Evolutionary conservation across 2,797 vertebrate genomes (phyloP).

Genomic region (Chrysocyon brachyurus): DNA sequence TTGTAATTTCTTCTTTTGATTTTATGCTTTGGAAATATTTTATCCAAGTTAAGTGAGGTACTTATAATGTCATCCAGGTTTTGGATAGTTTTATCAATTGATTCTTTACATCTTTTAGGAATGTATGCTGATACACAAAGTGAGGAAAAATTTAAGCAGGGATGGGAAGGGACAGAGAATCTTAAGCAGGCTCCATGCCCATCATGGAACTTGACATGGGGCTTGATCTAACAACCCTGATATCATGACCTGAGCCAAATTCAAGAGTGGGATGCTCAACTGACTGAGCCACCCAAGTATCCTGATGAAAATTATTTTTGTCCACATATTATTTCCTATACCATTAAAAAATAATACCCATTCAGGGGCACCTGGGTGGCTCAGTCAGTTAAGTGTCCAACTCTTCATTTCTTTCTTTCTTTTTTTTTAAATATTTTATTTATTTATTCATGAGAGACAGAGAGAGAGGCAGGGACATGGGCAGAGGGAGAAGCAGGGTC

Average conservation of each 20-base stretch:
- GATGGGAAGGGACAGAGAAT: too few relatives aligned
- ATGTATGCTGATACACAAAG: not conserved
- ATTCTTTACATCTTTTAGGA: not conserved
- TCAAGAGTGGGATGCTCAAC: not conserved
- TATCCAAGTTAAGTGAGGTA: not conserved
- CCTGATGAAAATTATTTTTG: not conserved
- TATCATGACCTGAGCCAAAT: not conserved
- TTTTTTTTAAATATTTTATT: too few relatives aligned
- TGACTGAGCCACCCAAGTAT: not conserved
- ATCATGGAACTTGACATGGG: too few relatives aligned
- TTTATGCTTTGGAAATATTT: conserved; percentile 11
- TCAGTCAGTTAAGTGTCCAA: too few relatives aligned
- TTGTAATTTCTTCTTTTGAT: not conserved
- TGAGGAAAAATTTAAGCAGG: not conserved
- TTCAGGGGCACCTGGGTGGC: not conserved
- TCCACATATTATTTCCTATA: not conserved
- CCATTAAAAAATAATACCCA: not conserved
- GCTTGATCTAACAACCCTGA: not conserved
- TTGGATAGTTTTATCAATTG: not conserved
- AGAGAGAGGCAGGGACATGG: too few relatives aligned
- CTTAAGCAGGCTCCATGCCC: too few relatives aligned
- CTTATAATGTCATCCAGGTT: not conserved
- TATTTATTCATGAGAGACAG: too few relatives aligned
- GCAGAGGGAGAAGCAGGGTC: too few relatives aligned
- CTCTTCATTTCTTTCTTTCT: too few relatives aligned